Conservation (phyloP, 2,113 vertebrate genomes). For the Lota lota region DNA sequence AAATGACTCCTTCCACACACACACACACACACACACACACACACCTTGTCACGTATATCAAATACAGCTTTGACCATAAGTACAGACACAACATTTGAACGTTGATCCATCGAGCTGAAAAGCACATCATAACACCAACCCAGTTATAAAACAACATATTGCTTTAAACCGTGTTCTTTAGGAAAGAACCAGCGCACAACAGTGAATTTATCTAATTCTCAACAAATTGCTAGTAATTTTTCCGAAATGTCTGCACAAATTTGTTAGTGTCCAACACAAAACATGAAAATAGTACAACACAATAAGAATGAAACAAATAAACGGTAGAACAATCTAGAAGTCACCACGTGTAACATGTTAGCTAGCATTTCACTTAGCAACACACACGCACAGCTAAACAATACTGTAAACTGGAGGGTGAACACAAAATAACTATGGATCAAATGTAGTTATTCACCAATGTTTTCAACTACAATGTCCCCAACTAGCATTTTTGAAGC, state of each 20-base stretch:
- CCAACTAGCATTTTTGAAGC: background rate
- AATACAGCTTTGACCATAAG: slow-evolving; percentile 31
- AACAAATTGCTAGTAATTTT: slow-evolving; percentile 26
- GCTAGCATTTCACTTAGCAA: slow-evolving; percentile 44
- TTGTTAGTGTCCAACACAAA: slow-evolving; percentile 1
- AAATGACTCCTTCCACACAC: background rate
- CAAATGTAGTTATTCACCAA: background rate
- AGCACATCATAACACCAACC: slow-evolving; percentile 7
- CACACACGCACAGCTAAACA: slow-evolving; percentile 22
- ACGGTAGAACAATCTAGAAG: no score
- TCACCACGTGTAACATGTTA: slow-evolving; percentile 38
- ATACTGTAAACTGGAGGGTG: slow-evolving; percentile 16
- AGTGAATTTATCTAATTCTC: slow-evolving; percentile 25
- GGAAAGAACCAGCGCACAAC: slow-evolving; percentile 36
- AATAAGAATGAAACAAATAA: background rate
- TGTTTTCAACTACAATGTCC: no score
- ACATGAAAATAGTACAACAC: background rate
- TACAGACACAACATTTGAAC: slow-evolving; percentile 31
- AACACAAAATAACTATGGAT: slow-evolving; percentile 29
- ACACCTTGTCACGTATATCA: slow-evolving; percentile 13
- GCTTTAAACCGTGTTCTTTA: slow-evolving; percentile 38
- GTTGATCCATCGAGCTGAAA: slow-evolving; percentile 46
- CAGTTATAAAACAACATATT: slow-evolving; percentile 11
- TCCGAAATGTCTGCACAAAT: slow-evolving; percentile 39
- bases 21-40: slow-evolving; percentile 2